Evolutionary conservation across 2,113 vertebrate species (phyloP).

Genomic region (Clarias macrocephalus): DNA sequence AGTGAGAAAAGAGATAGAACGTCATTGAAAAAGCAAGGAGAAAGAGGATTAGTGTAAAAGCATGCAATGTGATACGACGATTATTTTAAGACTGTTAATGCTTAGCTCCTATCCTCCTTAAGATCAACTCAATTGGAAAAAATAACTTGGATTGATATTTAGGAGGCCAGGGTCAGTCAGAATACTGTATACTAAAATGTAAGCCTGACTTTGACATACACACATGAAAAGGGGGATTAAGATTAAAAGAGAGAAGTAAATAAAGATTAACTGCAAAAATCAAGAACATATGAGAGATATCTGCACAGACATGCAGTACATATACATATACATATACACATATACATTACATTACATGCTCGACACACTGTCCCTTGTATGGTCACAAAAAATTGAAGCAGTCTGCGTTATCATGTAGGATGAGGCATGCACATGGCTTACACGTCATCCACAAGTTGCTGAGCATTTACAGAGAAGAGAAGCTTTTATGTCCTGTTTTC

Average conservation of each 20-base stretch:
- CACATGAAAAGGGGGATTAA: background rate
- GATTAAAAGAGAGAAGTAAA: background rate
- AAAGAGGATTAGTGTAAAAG: background rate
- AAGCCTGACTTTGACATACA: background rate
- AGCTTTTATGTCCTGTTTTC: slow-evolving; percentile 41
- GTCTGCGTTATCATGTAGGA: background rate
- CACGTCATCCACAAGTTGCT: slow-evolving; percentile 62
- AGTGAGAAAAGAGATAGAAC: background rate
- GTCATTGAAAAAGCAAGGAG: background rate
- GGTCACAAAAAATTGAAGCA: background rate
- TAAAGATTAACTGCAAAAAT: slow-evolving; percentile 38
- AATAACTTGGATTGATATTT: background rate
- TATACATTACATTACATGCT: slow-evolving; percentile 3
- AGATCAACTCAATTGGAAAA: background rate
- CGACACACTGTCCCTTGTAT: slow-evolving; percentile 39
- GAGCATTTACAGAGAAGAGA: slow-evolving; percentile 53
- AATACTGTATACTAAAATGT: background rate
- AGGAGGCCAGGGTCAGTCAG: background rate
- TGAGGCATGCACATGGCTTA: slow-evolving; percentile 56
- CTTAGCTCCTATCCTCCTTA: background rate
- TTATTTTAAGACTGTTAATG: background rate
- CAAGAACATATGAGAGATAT: slow-evolving; percentile 55
- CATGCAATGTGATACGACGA: background rate
- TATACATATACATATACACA: background rate
- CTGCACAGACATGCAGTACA: slow-evolving; percentile 20